Evolutionary conservation across 2,113 vertebrate species (phyloP).

Genomic region (Channa maculata): DNA sequence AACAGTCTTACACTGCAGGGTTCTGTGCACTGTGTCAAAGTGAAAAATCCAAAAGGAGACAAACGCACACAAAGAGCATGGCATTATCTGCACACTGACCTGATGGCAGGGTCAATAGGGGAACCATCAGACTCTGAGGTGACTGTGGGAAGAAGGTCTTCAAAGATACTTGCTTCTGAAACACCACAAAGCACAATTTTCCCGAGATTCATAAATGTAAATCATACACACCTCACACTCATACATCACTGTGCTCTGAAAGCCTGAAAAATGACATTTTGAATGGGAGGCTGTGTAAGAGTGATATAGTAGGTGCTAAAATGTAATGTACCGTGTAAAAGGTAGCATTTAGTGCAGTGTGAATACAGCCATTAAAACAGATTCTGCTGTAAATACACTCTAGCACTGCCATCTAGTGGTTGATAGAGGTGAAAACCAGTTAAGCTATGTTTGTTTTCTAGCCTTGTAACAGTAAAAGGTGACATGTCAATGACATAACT

Average conservation of each 20-base stretch:
- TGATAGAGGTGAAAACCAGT: constrained; percentile 29
- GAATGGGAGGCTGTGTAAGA: constrained; percentile 58
- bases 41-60: constrained; percentile 6
- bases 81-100: constrained; percentile 80
- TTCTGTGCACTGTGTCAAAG: constrained; percentile 42
- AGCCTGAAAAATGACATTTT: constrained; percentile 66
- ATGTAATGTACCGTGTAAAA: constrained; percentile 77
- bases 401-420: constrained; percentile 72
- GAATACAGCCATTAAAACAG: constrained; percentile 51
- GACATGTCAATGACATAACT: constrained; percentile 23
- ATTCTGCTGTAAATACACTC: constrained; percentile 32
- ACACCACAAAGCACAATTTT: constrained; percentile 60
- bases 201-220: constrained; percentile 32
- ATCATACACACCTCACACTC: constrained; percentile 35
- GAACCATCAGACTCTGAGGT: constrained; percentile 81
- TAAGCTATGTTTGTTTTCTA: constrained; percentile 7
- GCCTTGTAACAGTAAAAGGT: constrained; percentile 23
- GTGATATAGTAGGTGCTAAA: constrained; percentile 67
- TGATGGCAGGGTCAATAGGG: constrained; percentile 82
- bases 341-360: constrained; percentile 64
- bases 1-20: constrained; percentile 19
- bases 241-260: constrained; percentile 40
- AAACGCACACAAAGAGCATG: neutral
- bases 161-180: constrained; percentile 85
- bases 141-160: constrained; percentile 88